Base-by-base conservation (phyloP, 2,797 vertebrate genomes). In the Silurus aristotelis region DNA sequence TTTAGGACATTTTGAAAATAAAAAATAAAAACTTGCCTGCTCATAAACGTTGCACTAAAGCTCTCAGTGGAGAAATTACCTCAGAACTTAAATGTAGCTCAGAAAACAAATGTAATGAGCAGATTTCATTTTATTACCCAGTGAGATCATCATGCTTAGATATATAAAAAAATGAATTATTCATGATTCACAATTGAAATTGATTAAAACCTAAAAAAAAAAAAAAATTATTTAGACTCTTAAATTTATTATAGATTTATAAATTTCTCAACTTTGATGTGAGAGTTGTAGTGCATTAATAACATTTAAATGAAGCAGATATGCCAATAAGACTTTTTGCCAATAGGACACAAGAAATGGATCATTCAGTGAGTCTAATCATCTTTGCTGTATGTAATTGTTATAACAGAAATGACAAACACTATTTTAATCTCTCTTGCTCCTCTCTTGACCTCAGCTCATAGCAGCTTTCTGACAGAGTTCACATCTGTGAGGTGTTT, bases 61-160 rank as follows among this genome's bases (percentile, higher is more conserved):
- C 46, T 72, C 5, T 46, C 22, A 46, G 63, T 25, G 61, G 61
- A 52, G 46, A 52, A 55, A 73, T 55, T 22, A 73, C 48, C 48
- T 25, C 46, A 73, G 46, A 73, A 52, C 71, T 1, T 73, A n/a
- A 13, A 48, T 73, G 12, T 12, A 48, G 1, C 43, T 48, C 70
- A 72, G n/a, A 72, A 72, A 73, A 55, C 46, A 72, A 71, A 71
- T 73, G 5, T n/a, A 73, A 73, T 25, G 48, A 52, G 46, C 70
- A 25, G 46, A 55, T 73, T 55, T 73, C 1, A 55, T 73, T 55
- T 73, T 13, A n/a, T 73, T 73, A 55, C 14, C 22, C 46, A 73
- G 27, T 76, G 52, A 76, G 52, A n/a, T 27, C 52, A 56, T 31
- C n/a, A 9, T 31, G 73, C 73, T 76, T 76, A 31, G 52, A 31